These are phyloP conservation scores for Timandra comae DNA, from an alignment of 2,888 invertebrate genomes.

Conservation along the genomic window DNA sequence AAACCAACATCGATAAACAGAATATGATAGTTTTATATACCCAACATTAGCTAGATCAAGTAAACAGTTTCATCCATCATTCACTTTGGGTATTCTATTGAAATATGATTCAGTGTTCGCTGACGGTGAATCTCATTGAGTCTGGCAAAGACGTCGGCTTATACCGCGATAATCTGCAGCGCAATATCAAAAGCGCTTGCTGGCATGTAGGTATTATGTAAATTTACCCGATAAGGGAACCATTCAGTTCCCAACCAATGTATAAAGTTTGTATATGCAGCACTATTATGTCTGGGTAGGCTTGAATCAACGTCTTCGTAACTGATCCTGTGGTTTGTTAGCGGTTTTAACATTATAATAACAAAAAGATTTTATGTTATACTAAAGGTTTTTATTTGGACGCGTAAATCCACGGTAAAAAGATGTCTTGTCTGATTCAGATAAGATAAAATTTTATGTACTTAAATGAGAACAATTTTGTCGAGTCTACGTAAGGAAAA, in stretches of 20 bases:
- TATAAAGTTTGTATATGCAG: slow-evolving; percentile 49
- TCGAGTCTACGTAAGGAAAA: no score
- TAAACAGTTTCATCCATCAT: slow-evolving; percentile 8
- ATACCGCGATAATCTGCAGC: slow-evolving; percentile 49
- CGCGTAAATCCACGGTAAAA: no score
- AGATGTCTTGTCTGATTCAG: no score
- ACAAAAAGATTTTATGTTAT: no score
- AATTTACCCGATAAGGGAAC: slow-evolving; percentile 51
- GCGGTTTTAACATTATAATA: no score
- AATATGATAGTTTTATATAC: no score
- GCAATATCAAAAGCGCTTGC: slow-evolving; percentile 53
- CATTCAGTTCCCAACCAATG: slow-evolving; percentile 31
- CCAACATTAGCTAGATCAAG: no score
- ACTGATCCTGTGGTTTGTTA: background rate
- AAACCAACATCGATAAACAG: no score
- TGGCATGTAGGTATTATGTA: slow-evolving; percentile 56
- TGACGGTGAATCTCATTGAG: slow-evolving; percentile 38
- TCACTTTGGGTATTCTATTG: slow-evolving; percentile 18
- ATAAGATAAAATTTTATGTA: no score
- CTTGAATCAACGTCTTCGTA: slow-evolving; percentile 2
- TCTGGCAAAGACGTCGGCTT: slow-evolving; percentile 44
- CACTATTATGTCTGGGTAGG: slow-evolving; percentile 22
- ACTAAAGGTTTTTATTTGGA: no score
- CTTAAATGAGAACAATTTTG: no score
- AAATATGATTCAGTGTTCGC: slow-evolving; percentile 23